Evolutionary conservation across 2,888 invertebrate genomes (phyloP).

Genomic region (Phaonia tiefii): DNA sequence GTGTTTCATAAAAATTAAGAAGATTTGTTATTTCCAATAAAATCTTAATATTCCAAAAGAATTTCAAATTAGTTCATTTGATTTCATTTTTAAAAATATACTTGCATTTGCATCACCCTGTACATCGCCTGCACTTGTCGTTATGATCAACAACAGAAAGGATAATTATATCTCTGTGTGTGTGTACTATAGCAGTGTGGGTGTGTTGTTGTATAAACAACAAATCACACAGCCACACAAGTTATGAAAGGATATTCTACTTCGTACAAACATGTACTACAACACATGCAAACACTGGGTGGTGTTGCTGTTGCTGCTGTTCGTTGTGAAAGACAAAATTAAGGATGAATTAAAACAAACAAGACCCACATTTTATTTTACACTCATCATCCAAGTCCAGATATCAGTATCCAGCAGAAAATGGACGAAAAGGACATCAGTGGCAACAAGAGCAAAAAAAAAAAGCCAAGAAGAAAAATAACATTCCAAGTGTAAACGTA

Average conservation of each 20-base stretch:
- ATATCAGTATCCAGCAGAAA: not conserved
- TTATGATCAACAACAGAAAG: conserved; percentile 10
- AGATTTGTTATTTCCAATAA: too few species aligned
- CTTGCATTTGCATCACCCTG: conserved; percentile 13
- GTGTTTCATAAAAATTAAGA: too few species aligned
- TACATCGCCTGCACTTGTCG: conserved; percentile 19
- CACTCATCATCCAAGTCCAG: not conserved
- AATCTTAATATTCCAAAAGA: too few species aligned
- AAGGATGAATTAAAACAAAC: conserved; percentile 45
- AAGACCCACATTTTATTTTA: conserved; percentile 50
- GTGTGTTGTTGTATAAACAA: not conserved
- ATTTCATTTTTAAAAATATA: too few species aligned
- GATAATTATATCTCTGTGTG: conserved; percentile 15
- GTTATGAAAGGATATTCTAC: conserved; percentile 13
- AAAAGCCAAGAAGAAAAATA: too few species aligned
- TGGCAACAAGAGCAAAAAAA: not conserved
- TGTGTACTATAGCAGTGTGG: not conserved
- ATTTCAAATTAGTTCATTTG: too few species aligned
- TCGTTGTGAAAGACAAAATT: not conserved
- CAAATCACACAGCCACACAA: conserved; percentile 10
- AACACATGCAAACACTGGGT: not conserved
- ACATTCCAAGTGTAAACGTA: conserved; percentile 8
- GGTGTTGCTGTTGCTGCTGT: too few species aligned
- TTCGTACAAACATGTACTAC: not conserved
- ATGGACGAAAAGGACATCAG: conserved; percentile 10